Base-by-base conservation (phyloP, 2,797 vertebrate genomes). In the Sardinella longiceps region DNA sequence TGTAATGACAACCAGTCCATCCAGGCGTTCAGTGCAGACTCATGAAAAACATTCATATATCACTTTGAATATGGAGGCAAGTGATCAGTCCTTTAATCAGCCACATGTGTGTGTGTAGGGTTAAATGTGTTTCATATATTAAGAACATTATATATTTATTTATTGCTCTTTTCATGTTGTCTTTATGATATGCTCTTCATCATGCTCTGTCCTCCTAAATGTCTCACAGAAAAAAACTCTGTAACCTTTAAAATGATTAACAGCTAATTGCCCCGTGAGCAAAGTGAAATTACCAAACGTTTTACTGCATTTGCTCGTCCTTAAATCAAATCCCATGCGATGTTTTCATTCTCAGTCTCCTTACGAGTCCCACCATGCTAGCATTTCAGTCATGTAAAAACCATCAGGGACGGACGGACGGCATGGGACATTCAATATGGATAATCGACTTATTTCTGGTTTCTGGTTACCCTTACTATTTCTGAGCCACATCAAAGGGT, bases 371-470 rank as follows among this genome's bases (percentile, higher is more conserved):
- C 70, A 77, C 70, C 20, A 20, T 23, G 70, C 70, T 23, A 77
- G 20, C 70, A 43, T 77, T 77, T 77, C 70, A 77, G 20, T 39
- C 70, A 77, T 77, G 70, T 43, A 77, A 77, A 77, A 77, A 77
- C 70, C 70, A 77, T 77, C 70, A 77, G 70, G 33, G 70, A 43
- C 70, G 7, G 70, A 43, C 70, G 7, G 33, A 14, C 51, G 70
- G 63, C 30, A 70, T n/a, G 12, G 81, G 80, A 84, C 48, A 63
- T 88, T 85, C 81, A 82, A 85, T 66, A 56, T 48, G 84, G 2
- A 77, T 82, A 82, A 70, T 81, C 77, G 77, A 82, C 60, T 83
- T 60, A 84, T 85, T 80, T 63, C 2, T 20, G 28, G 63, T 85
- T 83, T 83, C 80, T 86, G 74, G 58, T 84, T 80, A 28, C 43